These are phyloP conservation scores for Chascanopsetta lugubris DNA, from an alignment of 2,113 vertebrate species.

Conservation along the genomic window DNA sequence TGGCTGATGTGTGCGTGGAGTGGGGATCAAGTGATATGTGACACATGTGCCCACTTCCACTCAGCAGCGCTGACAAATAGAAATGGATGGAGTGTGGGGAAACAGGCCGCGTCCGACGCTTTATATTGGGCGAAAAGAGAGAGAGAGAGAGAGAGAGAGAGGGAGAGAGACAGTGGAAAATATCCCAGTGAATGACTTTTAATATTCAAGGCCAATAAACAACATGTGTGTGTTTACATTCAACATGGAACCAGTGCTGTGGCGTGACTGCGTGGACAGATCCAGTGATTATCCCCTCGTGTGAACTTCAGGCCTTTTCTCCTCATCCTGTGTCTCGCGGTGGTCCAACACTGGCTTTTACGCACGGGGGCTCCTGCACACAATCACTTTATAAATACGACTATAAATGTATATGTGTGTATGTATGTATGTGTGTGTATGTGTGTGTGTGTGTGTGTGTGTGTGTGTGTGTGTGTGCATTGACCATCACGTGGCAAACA, in stretches of 20 bases:
- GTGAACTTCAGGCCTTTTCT: neutral
- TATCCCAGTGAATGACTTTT: constrained; percentile 17
- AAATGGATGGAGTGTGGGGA: constrained; percentile 39
- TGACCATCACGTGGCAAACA: neutral
- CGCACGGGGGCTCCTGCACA: too few relatives aligned
- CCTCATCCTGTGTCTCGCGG: neutral
- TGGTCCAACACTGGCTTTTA: neutral
- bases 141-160: too few relatives aligned
- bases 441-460: too few relatives aligned
- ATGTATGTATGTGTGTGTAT: too few relatives aligned
- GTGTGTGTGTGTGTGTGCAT: too few relatives aligned
- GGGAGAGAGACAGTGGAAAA: constrained; percentile 15
- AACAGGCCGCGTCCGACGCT: constrained; percentile 60
- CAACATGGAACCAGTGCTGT: constrained; percentile 1
- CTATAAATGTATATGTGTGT: too few relatives aligned
- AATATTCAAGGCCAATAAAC: constrained; percentile 50
- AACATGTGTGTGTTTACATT: constrained; percentile 29
- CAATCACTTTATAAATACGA: too few relatives aligned
- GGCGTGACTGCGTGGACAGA: neutral
- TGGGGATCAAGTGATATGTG: constrained; percentile 40
- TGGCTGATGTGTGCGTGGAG: constrained; percentile 15
- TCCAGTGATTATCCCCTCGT: constrained; percentile 6
- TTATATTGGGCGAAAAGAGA: constrained; percentile 33
- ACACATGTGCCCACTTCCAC: constrained; percentile 56
- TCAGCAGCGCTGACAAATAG: constrained; percentile 53